A percentile compares a stretch with the other conserved stretches of the same genome.
Conservation (phyloP, 2,888 invertebrate genomes). For the Iphiclides podalirius region DNA sequence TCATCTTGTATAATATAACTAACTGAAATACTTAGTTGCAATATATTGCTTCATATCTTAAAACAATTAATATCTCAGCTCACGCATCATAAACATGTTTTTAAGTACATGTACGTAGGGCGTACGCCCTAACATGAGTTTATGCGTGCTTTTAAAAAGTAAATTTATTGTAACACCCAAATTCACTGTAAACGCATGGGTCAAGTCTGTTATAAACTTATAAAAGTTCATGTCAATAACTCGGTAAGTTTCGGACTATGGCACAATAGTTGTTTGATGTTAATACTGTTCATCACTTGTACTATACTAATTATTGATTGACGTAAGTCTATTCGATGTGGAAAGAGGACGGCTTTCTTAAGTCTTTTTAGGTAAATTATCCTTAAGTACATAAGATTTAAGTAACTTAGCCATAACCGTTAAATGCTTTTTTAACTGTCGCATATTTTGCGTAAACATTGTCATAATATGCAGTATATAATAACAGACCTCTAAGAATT, state of each 20-base stretch:
- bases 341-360: conserved; percentile 22
- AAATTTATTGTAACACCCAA: too few species aligned
- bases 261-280: conserved; percentile 46
- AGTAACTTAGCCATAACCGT: background rate
- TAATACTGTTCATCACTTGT: conserved; percentile 50
- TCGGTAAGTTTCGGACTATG: conserved; percentile 38
- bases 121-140: too few species aligned
- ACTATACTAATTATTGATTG: conserved; percentile 45
- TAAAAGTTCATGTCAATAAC: conserved; percentile 4
- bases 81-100: too few species aligned
- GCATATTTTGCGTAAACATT: background rate
- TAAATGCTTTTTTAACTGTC: background rate
- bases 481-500: too few species aligned
- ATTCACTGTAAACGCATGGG: too few species aligned
- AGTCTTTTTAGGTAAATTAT: background rate
- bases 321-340: conserved; percentile 29
- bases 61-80: too few species aligned
- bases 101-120: too few species aligned
- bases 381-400: background rate
- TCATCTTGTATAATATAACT: conserved; percentile 3
- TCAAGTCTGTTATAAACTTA: too few species aligned
- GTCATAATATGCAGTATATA: too few species aligned
- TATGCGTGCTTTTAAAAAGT: too few species aligned
- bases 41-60: too few species aligned
- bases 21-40: background rate